phyloP scores from a whole-genome alignment of 2,113 vertebrate genomes.

The Coturnix japonica region DNA sequence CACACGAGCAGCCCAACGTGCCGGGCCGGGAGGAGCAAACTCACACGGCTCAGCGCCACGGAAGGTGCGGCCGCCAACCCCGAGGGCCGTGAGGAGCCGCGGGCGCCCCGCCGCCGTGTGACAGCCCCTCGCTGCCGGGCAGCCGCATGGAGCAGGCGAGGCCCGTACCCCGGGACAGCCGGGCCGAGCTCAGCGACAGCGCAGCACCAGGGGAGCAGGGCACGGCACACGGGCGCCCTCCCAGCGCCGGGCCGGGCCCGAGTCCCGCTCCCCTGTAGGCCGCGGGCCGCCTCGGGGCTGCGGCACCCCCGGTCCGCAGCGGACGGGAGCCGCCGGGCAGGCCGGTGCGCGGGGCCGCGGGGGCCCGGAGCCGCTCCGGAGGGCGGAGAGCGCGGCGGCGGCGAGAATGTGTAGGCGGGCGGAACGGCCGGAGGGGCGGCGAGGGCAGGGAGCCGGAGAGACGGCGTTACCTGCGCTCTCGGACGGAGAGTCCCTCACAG shows the following conservation, averaged over 20 bases:
- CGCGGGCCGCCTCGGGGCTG: constrained; percentile 23
- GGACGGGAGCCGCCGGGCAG: not conserved
- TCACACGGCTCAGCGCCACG: not conserved
- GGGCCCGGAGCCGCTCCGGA: not conserved
- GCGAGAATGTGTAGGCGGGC: not conserved
- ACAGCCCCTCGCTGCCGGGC: not conserved
- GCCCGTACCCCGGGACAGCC: not conserved
- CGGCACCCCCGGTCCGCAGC: not conserved
- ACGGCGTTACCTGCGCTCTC: constrained; percentile 77
- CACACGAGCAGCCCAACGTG: not conserved
- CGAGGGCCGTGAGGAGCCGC: not conserved
- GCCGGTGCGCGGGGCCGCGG: not conserved
- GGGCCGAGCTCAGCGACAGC: not conserved
- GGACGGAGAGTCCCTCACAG: constrained; percentile 74
- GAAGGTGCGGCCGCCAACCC: not conserved
- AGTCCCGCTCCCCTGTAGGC: not conserved
- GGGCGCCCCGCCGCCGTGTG: not conserved
- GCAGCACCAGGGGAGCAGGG: not conserved
- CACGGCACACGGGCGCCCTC: not conserved
- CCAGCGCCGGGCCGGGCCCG: not conserved
- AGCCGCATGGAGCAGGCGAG: not conserved
- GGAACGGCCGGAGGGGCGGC: not conserved
- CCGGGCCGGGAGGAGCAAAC: not conserved
- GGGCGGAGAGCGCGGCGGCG: not conserved
- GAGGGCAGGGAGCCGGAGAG: not conserved